Evolutionary conservation across 2,113 vertebrate species (phyloP), one percentile per base, ranked within the genome.

Genomic region (Tauraco erythrolophus): DNA sequence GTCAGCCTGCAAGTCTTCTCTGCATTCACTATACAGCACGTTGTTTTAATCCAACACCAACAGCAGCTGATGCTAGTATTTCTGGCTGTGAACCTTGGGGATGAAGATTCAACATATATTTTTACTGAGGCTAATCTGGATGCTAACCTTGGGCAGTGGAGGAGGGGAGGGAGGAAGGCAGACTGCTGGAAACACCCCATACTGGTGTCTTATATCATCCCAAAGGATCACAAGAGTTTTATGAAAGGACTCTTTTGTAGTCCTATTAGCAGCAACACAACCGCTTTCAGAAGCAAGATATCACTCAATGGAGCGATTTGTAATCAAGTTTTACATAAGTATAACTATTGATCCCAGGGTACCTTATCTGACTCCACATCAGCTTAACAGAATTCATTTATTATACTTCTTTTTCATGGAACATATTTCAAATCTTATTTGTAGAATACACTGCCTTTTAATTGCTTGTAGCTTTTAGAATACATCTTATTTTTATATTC

Each of bases 381-480:
- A 76, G 51, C 57, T 66, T 72, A 85, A 68, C 27, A 61, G 33
- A 82, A 86, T 89, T 85, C 18, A 91, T 81, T 91, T 85, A 64
- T 48, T 60, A 50, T 0, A 2, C 25, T 76, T 88, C 43, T 66
- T 91, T 94, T 89, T 69, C 64, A 72, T 27, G 43, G 85, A 89
- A 57, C 9, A 12, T 78, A 81, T 93, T 97, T 94, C 50, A 88
- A 46, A 58, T 64, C 37, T 61, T 86, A 81, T 76, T 94, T 92
- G n/a, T 92, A 82, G 45, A 58, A 57, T 58, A 66, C 22, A 35
- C 15, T 74, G 66, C 33, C 72, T 92, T 88, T 88, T 94, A 93
- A 92, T 76, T 79, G 68, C 39, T 64, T 82, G 64, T 79, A 84
- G 41, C 56, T 95, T 94, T 97, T 76, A 78, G 74, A 94, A 85